Percentiles rank a stretch among this genome's conserved stretches.
These are phyloP conservation scores for Gallirallus australis DNA, from an alignment of 2,797 vertebrate species.

Conservation along the genomic window DNA sequence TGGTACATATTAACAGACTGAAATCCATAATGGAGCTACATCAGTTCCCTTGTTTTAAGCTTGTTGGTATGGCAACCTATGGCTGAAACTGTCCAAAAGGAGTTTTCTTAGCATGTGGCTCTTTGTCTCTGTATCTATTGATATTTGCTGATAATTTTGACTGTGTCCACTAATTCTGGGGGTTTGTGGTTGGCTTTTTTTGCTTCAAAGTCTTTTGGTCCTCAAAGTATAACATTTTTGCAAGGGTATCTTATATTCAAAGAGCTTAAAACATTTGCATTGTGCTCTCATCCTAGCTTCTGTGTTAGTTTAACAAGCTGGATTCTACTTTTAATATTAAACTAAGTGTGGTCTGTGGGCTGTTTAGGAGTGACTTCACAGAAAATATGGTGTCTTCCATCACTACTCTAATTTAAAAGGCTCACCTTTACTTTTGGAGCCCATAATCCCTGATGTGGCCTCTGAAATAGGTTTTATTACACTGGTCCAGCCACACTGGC, in stretches of 20 bases:
- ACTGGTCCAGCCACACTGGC: neutral
- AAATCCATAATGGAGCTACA: neutral
- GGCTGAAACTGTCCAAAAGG: slow-evolving; percentile 31
- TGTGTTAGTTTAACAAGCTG: neutral
- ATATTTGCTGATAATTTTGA: neutral
- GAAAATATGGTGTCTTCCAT: neutral
- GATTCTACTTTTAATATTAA: neutral
- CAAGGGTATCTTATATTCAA: neutral
- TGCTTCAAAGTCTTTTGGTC: neutral
- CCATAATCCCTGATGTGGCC: neutral
- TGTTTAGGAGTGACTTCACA: neutral
- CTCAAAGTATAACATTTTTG: neutral
- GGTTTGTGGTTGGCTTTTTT: neutral
- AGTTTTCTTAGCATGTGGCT: neutral
- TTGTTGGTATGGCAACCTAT: slow-evolving; percentile 45
- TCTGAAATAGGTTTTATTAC: neutral
- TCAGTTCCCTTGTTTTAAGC: neutral
- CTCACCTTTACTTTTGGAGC: neutral
- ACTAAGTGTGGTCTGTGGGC: neutral
- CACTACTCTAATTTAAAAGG: neutral
- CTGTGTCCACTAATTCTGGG: neutral
- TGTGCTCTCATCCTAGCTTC: neutral
- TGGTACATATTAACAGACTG: neutral
- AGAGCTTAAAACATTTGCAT: neutral
- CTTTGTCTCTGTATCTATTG: neutral